Conservation (phyloP, 2,888 invertebrate species). For the Drosophila nr. medialis region DNA sequence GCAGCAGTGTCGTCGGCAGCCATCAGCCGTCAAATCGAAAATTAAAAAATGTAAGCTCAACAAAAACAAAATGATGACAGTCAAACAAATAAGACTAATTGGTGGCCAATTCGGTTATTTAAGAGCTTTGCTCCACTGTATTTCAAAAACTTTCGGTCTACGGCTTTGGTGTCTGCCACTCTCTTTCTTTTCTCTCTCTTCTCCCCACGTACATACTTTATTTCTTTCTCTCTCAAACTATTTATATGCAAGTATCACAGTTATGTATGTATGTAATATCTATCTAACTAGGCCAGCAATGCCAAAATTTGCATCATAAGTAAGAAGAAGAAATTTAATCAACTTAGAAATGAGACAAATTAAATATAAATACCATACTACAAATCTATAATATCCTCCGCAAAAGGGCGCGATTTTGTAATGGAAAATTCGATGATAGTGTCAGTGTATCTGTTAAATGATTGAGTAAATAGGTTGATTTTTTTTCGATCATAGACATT, state of each 20-base stretch:
- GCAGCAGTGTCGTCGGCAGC: background rate
- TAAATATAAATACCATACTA: background rate
- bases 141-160: conserved; percentile 11
- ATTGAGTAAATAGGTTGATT: background rate
- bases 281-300: background rate
- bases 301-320: background rate
- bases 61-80: conserved; percentile 20
- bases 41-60: conserved; percentile 42
- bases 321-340: background rate
- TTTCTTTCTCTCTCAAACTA: background rate
- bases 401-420: background rate
- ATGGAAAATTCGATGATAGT: background rate
- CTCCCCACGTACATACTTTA: background rate
- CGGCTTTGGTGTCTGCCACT: background rate
- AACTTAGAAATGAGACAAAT: too few relatives aligned
- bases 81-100: conserved; percentile 3
- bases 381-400: background rate
- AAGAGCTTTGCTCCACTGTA: conserved; percentile 61
- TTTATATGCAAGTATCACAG: background rate
- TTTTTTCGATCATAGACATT: background rate
- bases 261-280: background rate
- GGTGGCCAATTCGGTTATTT: conserved; percentile 65
- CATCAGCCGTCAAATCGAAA: conserved; percentile 52
- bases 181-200: background rate
- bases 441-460: background rate